Evolutionary conservation across 2,113 vertebrate genomes (phyloP).

Genomic region (Mastomys coucha): DNA sequence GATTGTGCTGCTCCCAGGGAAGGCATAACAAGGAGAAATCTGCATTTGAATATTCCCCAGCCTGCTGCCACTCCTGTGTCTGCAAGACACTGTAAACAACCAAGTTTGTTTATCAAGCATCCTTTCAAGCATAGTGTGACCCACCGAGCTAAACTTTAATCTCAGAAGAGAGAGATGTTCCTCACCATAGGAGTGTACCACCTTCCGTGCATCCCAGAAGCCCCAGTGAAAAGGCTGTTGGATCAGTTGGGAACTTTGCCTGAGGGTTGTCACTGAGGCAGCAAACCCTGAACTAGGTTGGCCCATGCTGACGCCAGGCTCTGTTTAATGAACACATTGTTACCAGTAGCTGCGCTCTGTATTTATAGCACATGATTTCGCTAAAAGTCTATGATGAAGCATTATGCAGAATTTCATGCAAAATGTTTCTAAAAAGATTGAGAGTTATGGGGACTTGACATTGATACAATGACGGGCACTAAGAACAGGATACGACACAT

Average conservation of each 20-base stretch:
- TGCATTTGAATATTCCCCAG: not conserved
- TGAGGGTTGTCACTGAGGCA: slow-evolving; percentile 10
- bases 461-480: not conserved
- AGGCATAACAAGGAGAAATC: rapidly evolving
- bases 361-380: slow-evolving; percentile 33
- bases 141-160: not conserved
- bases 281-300: not conserved
- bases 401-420: slow-evolving; percentile 46
- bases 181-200: not conserved
- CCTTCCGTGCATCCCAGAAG: not conserved
- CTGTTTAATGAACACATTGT: not conserved
- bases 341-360: not conserved
- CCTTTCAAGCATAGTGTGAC: not conserved
- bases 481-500: not conserved
- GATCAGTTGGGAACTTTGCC: not conserved
- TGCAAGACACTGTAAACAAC: not conserved
- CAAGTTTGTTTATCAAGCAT: not conserved
- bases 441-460: slow-evolving; percentile 9
- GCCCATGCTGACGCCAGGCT: not conserved
- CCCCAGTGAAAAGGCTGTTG: not conserved
- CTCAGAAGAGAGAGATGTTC: not conserved
- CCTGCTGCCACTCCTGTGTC: not conserved
- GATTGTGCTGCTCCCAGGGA: no score
- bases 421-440: slow-evolving; percentile 38
- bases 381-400: not conserved